Evolutionary conservation across 2,797 vertebrate genomes (phyloP).

Genomic region (Galaxias olidus): DNA sequence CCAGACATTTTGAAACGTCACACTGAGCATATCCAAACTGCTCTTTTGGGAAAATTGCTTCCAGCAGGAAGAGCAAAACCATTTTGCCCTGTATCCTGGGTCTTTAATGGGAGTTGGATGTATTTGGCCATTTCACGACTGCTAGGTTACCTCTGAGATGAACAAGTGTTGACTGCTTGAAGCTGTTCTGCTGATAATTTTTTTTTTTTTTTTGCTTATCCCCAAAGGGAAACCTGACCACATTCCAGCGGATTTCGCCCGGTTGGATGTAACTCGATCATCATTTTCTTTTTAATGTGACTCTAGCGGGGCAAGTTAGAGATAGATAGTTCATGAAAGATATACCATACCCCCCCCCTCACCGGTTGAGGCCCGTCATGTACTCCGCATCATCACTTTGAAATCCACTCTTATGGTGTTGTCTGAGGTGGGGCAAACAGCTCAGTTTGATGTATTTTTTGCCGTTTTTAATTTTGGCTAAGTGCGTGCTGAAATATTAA

Average conservation of each 20-base stretch:
- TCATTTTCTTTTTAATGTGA: background rate
- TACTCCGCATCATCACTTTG: too few species aligned
- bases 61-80: background rate
- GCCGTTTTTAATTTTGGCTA: too few species aligned
- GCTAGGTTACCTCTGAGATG: background rate
- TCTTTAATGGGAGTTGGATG: background rate
- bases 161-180: background rate
- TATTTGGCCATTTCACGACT: background rate
- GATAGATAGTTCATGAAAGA: too few species aligned
- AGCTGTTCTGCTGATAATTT: too few species aligned
- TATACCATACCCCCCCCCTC: too few species aligned
- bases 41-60: background rate
- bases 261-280: background rate
- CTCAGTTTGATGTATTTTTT: too few species aligned
- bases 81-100: too few species aligned
- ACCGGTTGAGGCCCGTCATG: too few species aligned
- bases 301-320: background rate
- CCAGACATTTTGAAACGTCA: conserved; percentile 37
- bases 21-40: background rate
- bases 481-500: too few species aligned
- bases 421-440: too few species aligned
- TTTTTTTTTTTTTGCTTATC: background rate
- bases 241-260: background rate
- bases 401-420: too few species aligned
- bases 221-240: background rate